phyloP scores from a whole-genome alignment of 2,113 vertebrate species.

The Anser cygnoides region DNA sequence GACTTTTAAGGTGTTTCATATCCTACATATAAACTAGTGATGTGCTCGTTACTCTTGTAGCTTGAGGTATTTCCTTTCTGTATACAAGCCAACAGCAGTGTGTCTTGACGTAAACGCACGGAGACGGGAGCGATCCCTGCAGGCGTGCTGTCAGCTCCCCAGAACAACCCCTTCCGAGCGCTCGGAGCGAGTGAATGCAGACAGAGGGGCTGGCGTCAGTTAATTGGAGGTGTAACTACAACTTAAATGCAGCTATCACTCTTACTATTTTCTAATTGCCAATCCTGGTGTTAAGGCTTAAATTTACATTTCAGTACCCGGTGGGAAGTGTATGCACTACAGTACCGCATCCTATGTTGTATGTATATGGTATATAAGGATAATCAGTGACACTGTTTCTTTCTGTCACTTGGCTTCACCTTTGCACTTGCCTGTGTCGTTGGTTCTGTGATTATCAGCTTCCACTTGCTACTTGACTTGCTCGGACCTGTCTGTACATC shows the following conservation, averaged over 20 bases:
- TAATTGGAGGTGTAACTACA: not conserved
- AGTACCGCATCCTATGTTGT: not conserved
- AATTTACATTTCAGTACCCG: not conserved
- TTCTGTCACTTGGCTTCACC: not conserved
- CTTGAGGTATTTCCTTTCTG: not conserved
- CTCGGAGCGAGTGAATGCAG: not conserved
- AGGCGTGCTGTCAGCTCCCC: not conserved
- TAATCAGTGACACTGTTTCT: not conserved
- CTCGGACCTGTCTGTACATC: not conserved
- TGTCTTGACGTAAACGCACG: not conserved
- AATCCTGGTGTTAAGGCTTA: not conserved
- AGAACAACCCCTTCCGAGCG: not conserved
- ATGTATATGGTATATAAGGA: not conserved
- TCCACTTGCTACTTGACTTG: not conserved
- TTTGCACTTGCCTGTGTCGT: not conserved
- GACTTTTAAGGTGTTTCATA: not conserved
- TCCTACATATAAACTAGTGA: not conserved
- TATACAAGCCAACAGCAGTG: not conserved
- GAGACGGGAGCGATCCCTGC: not conserved
- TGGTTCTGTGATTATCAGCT: not conserved
- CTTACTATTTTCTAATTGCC: not conserved
- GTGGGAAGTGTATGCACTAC: not conserved
- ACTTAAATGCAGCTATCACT: rapidly evolving
- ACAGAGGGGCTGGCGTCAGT: not conserved
- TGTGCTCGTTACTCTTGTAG: constrained; percentile 11